phyloP scores from a whole-genome alignment of 2,888 invertebrate genomes.

The Ischnura elegans region DNA sequence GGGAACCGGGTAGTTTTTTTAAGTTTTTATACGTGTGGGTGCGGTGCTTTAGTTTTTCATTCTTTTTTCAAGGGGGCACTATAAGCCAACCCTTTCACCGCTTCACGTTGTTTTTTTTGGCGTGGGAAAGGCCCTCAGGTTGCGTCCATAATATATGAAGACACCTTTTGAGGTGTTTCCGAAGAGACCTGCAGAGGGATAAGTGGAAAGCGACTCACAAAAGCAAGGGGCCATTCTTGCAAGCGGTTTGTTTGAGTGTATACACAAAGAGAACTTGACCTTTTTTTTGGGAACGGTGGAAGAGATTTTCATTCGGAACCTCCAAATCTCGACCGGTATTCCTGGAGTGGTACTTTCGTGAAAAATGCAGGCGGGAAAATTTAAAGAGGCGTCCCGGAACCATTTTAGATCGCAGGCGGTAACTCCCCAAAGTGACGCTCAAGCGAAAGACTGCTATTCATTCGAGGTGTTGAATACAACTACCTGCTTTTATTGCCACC shows the following conservation, averaged over 20 bases:
- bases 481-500: neutral
- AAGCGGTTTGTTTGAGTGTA: no score
- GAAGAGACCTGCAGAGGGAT: neutral
- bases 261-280: neutral
- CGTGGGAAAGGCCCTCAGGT: neutral
- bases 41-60: no score
- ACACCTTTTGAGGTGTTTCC: neutral
- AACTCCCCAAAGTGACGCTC: neutral
- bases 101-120: neutral
- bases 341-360: neutral
- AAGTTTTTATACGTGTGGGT: no score
- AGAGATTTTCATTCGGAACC: neutral
- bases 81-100: neutral
- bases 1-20: no score
- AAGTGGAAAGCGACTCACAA: neutral
- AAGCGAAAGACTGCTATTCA: neutral
- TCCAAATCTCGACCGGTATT: neutral
- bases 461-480: neutral
- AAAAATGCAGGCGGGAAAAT: neutral
- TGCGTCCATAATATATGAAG: slow-evolving; percentile 12
- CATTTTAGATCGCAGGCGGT: neutral
- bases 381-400: neutral
- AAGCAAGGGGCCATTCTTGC: slow-evolving; percentile 11
- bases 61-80: no score
- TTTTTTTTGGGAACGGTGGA: neutral